These are phyloP conservation scores for Vicugna pacos DNA, from an alignment of 2,113 vertebrate species.

Conservation along the genomic window DNA sequence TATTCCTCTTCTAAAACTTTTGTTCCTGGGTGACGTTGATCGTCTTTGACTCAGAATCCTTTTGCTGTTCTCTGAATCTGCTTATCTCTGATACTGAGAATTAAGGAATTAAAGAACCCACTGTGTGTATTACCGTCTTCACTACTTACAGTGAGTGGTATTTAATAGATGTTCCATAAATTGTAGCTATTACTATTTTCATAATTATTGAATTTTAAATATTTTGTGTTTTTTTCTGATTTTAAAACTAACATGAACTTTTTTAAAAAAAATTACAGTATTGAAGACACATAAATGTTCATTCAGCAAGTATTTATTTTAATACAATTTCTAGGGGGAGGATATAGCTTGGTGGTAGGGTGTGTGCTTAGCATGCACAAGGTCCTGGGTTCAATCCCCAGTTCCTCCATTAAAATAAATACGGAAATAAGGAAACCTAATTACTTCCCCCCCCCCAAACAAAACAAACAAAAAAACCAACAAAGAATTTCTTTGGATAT, in stretches of 20 bases:
- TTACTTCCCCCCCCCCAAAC: no score
- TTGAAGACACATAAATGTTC: neutral
- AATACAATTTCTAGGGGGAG: neutral
- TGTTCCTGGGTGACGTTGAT: neutral
- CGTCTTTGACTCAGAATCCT: neutral
- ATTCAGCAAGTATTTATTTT: constrained; percentile 15
- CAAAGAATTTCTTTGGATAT: neutral
- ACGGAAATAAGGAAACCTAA: no score
- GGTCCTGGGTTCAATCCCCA: no score
- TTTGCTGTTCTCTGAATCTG: neutral
- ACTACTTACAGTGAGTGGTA: neutral
- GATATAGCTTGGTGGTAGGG: no score
- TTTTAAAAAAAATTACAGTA: neutral
- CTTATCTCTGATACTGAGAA: neutral
- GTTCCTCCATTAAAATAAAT: no score
- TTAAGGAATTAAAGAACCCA: neutral
- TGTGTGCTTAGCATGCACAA: no score
- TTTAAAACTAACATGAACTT: neutral
- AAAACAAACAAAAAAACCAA: no score
- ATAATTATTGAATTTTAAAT: neutral
- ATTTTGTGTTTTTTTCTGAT: neutral
- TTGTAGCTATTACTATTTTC: neutral
- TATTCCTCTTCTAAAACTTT: constrained; percentile 11
- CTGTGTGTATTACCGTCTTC: neutral
- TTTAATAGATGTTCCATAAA: neutral